Conservation (phyloP, 2,888 invertebrate genomes). For the Aleiodes alternator region DNA sequence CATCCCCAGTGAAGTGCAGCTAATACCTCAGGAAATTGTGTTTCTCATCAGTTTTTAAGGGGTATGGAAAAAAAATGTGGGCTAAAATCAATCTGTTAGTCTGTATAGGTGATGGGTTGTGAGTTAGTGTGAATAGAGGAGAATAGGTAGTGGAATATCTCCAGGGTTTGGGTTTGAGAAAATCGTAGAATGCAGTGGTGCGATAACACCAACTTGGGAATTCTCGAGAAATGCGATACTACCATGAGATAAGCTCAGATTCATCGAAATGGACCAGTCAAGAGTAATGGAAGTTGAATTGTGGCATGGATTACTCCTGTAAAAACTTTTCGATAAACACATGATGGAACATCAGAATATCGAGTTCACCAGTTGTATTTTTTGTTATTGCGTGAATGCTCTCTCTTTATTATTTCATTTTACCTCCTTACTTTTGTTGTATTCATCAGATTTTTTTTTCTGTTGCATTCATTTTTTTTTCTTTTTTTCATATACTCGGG, state of each 20-base stretch:
- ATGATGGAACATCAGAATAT: constrained; percentile 5
- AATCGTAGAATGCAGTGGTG: constrained; percentile 29
- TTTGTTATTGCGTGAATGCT: background rate
- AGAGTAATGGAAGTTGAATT: constrained; percentile 19
- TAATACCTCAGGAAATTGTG: background rate
- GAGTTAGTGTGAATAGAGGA: background rate
- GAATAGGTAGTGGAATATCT: background rate
- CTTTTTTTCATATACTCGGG: background rate
- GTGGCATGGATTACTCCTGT: constrained; percentile 7
- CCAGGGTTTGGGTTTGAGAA: background rate
- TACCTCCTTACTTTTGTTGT: background rate
- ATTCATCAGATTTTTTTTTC: constrained; percentile 5
- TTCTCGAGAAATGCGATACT: constrained; percentile 53
- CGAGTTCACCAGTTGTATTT: background rate
- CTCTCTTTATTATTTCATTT: background rate
- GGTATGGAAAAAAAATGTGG: constrained; percentile 10
- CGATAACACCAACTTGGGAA: constrained; percentile 43
- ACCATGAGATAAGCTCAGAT: constrained; percentile 56
- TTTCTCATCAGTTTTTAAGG: background rate
- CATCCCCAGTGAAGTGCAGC: too few relatives aligned
- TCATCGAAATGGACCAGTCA: constrained; percentile 45
- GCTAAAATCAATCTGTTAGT: constrained; percentile 22
- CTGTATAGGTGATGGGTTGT: background rate
- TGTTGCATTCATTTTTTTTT: background rate
- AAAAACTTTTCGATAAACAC: constrained; percentile 8